phyloP scores from a whole-genome alignment of 2,113 vertebrate genomes.

The Notothenia rossii region DNA sequence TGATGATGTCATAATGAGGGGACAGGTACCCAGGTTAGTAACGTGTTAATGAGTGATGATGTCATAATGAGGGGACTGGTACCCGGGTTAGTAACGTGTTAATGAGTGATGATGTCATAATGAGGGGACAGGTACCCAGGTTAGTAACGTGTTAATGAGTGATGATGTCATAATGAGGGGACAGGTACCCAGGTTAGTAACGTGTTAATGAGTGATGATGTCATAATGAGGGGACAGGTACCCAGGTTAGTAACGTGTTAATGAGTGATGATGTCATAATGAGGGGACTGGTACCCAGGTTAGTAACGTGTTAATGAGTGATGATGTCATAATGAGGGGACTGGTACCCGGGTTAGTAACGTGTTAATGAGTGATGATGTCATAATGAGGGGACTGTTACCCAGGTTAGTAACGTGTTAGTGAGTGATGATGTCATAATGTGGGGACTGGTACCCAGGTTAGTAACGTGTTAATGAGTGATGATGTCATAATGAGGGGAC shows the following conservation, averaged over 20 bases:
- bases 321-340: background rate
- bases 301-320: background rate
- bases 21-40: background rate
- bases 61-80: background rate
- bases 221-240: background rate
- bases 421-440: background rate
- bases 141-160: background rate
- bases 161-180: background rate
- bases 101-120: background rate
- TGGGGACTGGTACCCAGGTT: background rate
- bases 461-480: background rate
- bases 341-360: background rate
- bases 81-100: too few relatives aligned
- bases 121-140: background rate
- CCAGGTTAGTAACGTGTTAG: too few relatives aligned
- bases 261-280: background rate
- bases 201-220: background rate
- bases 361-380: background rate
- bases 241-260: too few relatives aligned
- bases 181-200: background rate
- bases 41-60: background rate
- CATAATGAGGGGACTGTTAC: background rate
- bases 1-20: background rate
- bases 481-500: background rate
- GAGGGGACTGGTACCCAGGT: background rate